Conservation (phyloP, 2,888 invertebrate species). For the Leptinotarsa peninsularis region DNA sequence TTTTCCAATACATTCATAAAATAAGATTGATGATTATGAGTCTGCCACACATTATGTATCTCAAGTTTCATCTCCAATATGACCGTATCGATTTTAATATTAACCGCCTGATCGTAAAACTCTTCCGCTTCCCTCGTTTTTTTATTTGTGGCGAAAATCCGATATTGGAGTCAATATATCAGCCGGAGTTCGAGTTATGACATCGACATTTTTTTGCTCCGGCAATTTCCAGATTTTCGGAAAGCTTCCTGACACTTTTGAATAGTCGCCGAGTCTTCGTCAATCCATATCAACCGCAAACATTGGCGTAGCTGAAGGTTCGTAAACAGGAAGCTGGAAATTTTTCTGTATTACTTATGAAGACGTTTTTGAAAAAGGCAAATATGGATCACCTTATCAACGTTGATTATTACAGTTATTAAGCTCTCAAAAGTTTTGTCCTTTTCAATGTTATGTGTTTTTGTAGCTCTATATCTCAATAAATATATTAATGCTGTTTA, state of each 20-base stretch:
- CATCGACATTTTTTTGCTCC: background rate
- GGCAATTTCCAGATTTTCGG: slow-evolving; percentile 8
- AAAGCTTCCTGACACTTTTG: background rate
- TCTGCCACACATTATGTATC: background rate
- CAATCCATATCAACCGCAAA: slow-evolving; percentile 2
- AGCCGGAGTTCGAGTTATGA: slow-evolving; percentile 2
- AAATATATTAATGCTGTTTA: too few relatives aligned
- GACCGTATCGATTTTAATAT: slow-evolving; percentile 14
- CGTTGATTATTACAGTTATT: too few relatives aligned
- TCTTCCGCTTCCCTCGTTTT: background rate
- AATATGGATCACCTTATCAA: too few relatives aligned
- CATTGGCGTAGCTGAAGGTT: background rate
- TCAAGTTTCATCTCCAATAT: slow-evolving; percentile 5
- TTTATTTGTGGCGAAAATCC: background rate
- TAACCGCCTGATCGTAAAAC: slow-evolving; percentile 7
- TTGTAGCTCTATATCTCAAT: too few relatives aligned
- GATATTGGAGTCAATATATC: slow-evolving; percentile 13
- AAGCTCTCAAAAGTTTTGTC: too few relatives aligned
- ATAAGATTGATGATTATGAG: slow-evolving; percentile 5
- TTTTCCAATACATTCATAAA: slow-evolving; percentile 15
- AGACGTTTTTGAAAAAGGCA: too few relatives aligned
- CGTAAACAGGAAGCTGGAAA: too few relatives aligned
- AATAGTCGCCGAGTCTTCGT: background rate
- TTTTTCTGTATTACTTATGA: too few relatives aligned
- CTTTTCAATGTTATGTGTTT: too few relatives aligned